Conservation (phyloP, 2,113 vertebrate genomes). For the Ornithorhynchus anatinus region DNA sequence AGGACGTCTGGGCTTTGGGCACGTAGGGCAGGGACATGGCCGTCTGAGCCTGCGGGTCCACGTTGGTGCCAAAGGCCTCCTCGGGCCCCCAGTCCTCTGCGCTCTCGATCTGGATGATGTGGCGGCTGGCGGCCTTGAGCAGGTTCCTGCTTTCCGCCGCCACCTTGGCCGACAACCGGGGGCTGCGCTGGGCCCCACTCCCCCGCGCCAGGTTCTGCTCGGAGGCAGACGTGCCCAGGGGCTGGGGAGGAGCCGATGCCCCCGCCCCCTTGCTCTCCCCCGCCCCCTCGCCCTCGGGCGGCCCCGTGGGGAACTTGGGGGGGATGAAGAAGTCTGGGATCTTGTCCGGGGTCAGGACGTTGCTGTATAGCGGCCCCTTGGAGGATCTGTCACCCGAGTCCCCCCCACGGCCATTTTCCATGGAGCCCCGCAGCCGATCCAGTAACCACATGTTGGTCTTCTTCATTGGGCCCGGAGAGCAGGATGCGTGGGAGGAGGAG, state of each 20-base stretch:
- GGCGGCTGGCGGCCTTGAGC: conserved; percentile 81
- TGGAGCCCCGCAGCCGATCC: conserved; percentile 89
- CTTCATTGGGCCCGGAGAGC: not conserved
- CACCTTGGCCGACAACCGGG: conserved; percentile 79
- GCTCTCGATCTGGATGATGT: conserved; percentile 95
- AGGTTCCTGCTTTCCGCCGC: conserved; percentile 82
- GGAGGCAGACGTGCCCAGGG: conserved; percentile 71
- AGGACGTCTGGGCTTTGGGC: conserved; percentile 93
- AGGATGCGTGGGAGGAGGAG: not conserved
- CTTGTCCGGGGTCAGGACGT: conserved; percentile 95
- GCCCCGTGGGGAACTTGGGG: conserved; percentile 82
- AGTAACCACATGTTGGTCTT: conserved; percentile 87
- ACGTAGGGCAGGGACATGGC: conserved; percentile 92
- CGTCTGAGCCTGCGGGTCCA: conserved; percentile 85
- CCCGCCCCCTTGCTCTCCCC: conserved; percentile 34
- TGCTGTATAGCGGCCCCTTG: conserved; percentile 81
- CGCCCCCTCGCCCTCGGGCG: conserved; percentile 72
- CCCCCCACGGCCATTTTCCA: conserved; percentile 78
- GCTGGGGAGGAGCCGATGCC: conserved; percentile 61
- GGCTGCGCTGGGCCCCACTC: conserved; percentile 71
- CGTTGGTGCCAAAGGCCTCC: conserved; percentile 74
- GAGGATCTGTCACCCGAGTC: conserved; percentile 70
- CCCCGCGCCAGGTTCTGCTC: conserved; percentile 75
- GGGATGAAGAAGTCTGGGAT: conserved; percentile 98
- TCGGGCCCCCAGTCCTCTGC: conserved; percentile 81